Evolutionary conservation across 2,797 vertebrate species (phyloP).

Genomic region (Momotus momota): DNA sequence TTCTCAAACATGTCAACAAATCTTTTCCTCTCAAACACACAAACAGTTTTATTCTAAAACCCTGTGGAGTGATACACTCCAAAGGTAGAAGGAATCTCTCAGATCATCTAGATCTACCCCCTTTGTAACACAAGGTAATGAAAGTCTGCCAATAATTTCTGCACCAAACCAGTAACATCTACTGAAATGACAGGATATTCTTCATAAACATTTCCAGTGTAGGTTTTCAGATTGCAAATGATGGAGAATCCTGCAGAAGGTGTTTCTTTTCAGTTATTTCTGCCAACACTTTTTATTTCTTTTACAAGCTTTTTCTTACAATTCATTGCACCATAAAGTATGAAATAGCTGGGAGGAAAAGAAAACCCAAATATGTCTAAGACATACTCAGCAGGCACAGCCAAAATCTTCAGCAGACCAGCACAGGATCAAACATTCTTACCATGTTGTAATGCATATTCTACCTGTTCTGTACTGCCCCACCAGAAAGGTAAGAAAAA

Average conservation of each 20-base stretch:
- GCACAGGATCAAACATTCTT: background rate
- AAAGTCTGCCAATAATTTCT: background rate
- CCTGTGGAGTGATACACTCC: background rate
- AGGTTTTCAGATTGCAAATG: background rate
- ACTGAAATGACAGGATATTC: background rate
- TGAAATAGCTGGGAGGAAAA: background rate
- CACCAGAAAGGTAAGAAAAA: background rate
- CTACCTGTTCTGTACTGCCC: background rate
- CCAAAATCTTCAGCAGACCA: background rate
- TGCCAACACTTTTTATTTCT: background rate
- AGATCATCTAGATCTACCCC: background rate
- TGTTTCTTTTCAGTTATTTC: background rate
- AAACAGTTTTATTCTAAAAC: background rate
- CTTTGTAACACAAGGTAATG: background rate
- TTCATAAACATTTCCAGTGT: background rate
- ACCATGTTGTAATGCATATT: background rate
- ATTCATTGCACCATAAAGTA: background rate
- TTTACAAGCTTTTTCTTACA: background rate
- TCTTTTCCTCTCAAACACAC: background rate
- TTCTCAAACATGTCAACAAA: background rate
- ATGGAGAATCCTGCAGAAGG: background rate
- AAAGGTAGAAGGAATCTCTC: background rate
- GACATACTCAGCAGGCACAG: background rate
- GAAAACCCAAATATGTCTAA: background rate
- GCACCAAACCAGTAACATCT: background rate